Conservation (phyloP, 2,888 invertebrate genomes). For the Nyleta sp. region DNA sequence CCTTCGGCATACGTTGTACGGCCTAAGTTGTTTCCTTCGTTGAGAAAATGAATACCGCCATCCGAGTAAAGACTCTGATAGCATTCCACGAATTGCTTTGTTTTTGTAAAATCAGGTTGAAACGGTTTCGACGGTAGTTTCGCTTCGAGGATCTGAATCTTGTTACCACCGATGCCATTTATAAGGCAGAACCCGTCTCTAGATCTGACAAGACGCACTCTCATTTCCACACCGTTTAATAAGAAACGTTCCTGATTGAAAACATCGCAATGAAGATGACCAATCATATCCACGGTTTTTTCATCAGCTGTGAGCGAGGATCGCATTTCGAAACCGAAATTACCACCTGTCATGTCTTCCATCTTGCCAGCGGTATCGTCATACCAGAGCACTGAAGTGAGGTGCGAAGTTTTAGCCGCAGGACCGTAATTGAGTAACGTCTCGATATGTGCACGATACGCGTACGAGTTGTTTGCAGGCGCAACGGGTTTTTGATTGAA, state of each 20-base stretch:
- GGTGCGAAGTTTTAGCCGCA: background rate
- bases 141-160: too few relatives aligned
- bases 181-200: background rate
- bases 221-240: conserved; percentile 60
- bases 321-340: background rate
- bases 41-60: conserved; percentile 64
- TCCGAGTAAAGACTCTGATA: conserved; percentile 70
- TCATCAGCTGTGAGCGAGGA: background rate
- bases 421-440: background rate
- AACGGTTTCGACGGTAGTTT: conserved; percentile 61
- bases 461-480: too few relatives aligned
- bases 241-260: conserved; percentile 67
- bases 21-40: conserved; percentile 63
- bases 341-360: background rate
- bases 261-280: conserved; percentile 57
- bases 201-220: background rate
- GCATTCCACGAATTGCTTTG: conserved; percentile 58
- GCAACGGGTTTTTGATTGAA: conserved; percentile 68
- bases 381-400: background rate
- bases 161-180: too few relatives aligned
- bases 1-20: conserved; percentile 60
- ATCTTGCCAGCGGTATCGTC: background rate
- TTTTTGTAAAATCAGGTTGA: conserved; percentile 60
- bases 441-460: background rate
- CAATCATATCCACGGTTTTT: background rate